Evolutionary conservation across 2,113 vertebrate genomes (phyloP).

Genomic region (Trochalopteron elliotii): DNA sequence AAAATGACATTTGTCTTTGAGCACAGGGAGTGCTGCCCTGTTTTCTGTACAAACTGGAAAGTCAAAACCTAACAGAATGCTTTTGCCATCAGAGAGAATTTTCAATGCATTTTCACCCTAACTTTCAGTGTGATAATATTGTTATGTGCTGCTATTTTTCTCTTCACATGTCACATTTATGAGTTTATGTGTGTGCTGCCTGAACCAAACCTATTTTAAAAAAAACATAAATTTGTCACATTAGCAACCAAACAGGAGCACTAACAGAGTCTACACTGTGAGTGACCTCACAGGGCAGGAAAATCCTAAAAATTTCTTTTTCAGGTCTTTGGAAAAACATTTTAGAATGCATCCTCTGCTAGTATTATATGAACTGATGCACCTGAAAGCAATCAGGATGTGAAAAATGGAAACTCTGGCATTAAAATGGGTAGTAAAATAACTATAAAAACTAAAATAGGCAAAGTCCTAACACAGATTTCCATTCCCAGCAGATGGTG

Average conservation of each 20-base stretch:
- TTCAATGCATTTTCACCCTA: not conserved
- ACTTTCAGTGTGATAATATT: not conserved
- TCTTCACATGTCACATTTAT: not conserved
- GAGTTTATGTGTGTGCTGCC: not conserved
- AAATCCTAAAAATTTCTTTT: not conserved
- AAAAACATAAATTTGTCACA: not conserved
- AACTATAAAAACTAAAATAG: not conserved
- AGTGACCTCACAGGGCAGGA: not conserved
- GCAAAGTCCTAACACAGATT: not conserved
- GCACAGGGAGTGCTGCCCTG: accelerated
- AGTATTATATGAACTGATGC: not conserved
- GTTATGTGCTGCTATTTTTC: not conserved
- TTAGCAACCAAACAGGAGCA: not conserved
- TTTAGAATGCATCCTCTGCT: not conserved
- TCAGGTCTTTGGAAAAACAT: not conserved
- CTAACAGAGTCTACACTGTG: not conserved
- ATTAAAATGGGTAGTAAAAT: not conserved
- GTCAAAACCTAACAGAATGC: not conserved
- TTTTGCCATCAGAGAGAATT: not conserved
- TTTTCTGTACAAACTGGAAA: not conserved
- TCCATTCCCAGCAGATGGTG: conserved; percentile 36
- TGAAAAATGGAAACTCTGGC: conserved; percentile 7
- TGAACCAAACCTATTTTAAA: not conserved
- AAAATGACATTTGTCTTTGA: not conserved
- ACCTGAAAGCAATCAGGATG: not conserved